Evolutionary conservation across 1,140 invertebrate species (phyloP), one percentile per base, ranked within the genome.

Genomic region (Papilio aristodemus): DNA sequence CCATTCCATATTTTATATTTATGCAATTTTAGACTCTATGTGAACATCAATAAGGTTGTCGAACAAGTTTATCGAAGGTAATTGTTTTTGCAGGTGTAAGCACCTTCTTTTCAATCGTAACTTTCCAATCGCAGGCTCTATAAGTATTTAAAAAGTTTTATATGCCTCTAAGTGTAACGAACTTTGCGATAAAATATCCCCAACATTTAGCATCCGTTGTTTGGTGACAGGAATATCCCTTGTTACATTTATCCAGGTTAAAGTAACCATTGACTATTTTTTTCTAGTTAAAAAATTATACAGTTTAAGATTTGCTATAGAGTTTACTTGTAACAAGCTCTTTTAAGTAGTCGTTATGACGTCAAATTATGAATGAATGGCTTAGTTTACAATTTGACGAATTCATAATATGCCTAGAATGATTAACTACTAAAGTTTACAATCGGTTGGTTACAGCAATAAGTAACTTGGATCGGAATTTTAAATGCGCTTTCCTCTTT

Each of bases 1-100:
- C 25, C n/a, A 39, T 27, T n/a, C 13, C 37, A 67, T 39, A 38
- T 17, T 36, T 0, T 13, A 1, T 41, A 58, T 1, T 17, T 11
- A 37, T 11, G 10, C 10, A n/a, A 76, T 68, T 58, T 66, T 71
- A 37, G 41, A 71, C 63, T 37, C 46, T 76, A 60, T 11, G n/a
- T n/a, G n/a, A n/a, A n/a, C 9, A 5, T 8, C 0, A 9, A 37
- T 60, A 60, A 60, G 36, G 14, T 11, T 19, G 14, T 19, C 11
- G 13, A 8, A 17, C 2, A 10, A n/a, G 7, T 14, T 22, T 17
- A 8, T 57, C 7, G 7, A n/a, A 36, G 14, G 36, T 36, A 60
- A 37, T 37, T 22, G 7, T 11, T 32, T 60, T 60, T 60, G 58
- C 32, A 37, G 27, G 36, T 60, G 27, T 36, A 60, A 60, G 58